Percentiles rank a stretch among this genome's conserved stretches.
Conservation (phyloP, 53 echinoderm and acorn worm species). For the Apostichopus leukothele region DNA sequence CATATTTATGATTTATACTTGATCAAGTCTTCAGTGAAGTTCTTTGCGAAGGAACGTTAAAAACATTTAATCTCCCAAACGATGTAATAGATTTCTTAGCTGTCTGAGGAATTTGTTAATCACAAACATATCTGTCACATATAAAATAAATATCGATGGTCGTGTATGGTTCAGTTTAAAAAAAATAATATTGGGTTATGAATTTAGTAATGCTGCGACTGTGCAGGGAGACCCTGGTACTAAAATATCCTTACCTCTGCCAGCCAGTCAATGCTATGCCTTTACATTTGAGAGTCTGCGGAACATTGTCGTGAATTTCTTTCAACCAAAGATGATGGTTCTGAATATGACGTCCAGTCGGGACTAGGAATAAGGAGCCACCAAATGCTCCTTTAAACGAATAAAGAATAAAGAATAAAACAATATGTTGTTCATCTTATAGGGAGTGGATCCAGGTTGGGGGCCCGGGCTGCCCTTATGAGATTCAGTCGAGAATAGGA, state of each 20-base stretch:
- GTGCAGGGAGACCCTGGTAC: not conserved
- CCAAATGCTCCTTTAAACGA: conserved; percentile 78
- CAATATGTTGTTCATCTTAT: too few relatives aligned
- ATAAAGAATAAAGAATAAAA: not conserved
- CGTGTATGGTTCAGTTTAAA: too few relatives aligned
- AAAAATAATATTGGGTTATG: too few relatives aligned
- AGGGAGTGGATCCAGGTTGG: too few relatives aligned
- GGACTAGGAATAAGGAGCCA: conserved; percentile 62
- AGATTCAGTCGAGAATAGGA: conserved; percentile 54
- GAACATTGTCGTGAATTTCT: conserved; percentile 54
- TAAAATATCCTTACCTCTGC: conserved; percentile 70
- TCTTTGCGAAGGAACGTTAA: too few relatives aligned
- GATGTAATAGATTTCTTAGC: too few relatives aligned
- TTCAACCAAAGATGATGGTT: conserved; percentile 83
- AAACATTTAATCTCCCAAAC: too few relatives aligned
- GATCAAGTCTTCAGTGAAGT: too few relatives aligned
- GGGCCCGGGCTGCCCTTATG: conserved; percentile 20
- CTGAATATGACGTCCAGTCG: conserved; percentile 62
- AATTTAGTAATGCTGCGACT: not conserved
- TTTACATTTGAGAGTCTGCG: conserved; percentile 66
- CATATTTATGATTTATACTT: too few relatives aligned
- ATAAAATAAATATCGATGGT: too few relatives aligned
- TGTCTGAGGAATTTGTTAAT: too few relatives aligned
- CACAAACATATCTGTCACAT: too few relatives aligned
- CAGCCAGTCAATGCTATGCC: conserved; percentile 84